These are phyloP conservation scores for Anolis sagrei DNA, from an alignment of 2,113 vertebrate species.

Conservation along the genomic window DNA sequence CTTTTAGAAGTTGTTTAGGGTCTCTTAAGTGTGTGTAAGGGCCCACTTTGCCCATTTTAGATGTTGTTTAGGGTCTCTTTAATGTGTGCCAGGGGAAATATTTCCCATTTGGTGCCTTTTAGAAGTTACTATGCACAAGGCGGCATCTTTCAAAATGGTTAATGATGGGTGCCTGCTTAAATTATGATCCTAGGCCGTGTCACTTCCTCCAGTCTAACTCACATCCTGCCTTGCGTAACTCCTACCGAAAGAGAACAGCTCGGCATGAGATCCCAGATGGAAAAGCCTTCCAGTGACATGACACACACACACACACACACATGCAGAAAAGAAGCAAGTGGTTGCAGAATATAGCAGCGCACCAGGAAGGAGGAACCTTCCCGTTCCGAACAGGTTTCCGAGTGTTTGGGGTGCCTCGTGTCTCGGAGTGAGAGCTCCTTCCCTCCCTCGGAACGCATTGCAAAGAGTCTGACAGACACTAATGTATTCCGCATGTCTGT, in stretches of 20 bases:
- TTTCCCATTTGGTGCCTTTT: no score
- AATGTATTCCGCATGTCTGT: background rate
- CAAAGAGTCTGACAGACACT: background rate
- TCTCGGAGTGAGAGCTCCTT: no score
- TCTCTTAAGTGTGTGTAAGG: no score
- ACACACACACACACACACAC: background rate
- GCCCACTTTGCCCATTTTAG: no score
- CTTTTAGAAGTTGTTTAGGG: no score
- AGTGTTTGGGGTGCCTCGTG: background rate
- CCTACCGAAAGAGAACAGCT: background rate
- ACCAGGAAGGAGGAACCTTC: background rate
- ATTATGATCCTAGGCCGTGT: slow-evolving; percentile 29
- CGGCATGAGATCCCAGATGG: slow-evolving; percentile 30
- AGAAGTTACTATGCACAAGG: background rate
- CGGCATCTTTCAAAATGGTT: background rate
- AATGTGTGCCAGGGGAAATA: no score
- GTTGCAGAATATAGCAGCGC: background rate
- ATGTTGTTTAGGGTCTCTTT: no score
- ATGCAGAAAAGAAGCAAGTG: background rate
- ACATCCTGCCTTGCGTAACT: slow-evolving; percentile 24
- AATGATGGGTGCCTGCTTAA: slow-evolving; percentile 12
- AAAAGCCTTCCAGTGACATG: slow-evolving; percentile 17
- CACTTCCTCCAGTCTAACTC: slow-evolving; percentile 14
- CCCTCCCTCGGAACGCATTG: background rate
- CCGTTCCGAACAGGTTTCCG: background rate